These are phyloP conservation scores for Gambelia wislizenii DNA, from an alignment of 2,797 vertebrate species.

Conservation along the genomic window DNA sequence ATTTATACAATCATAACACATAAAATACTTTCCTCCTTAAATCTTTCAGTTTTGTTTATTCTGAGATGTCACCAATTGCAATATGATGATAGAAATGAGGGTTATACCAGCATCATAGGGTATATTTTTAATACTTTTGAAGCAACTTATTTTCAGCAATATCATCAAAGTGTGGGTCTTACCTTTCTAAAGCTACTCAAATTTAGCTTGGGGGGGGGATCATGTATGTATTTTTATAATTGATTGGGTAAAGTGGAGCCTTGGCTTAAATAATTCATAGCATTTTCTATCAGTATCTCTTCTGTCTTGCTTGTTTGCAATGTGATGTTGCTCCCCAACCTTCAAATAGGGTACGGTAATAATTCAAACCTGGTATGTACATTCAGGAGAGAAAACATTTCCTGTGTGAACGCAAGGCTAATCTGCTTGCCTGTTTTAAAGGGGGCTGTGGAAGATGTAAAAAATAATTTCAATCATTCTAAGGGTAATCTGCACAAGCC, in stretches of 20 bases:
- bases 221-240: neutral
- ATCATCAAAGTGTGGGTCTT: neutral
- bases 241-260: neutral
- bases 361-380: neutral
- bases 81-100: neutral
- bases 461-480: neutral
- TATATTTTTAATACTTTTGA: neutral
- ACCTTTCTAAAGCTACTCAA: neutral
- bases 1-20: neutral
- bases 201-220: neutral
- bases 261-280: neutral
- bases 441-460: neutral
- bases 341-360: neutral
- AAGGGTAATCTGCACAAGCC: too few relatives aligned
- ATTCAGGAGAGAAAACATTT: neutral
- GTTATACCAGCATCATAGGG: rapidly evolving
- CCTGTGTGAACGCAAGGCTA: neutral
- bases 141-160: neutral
- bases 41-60: neutral
- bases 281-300: too few relatives aligned
- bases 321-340: neutral
- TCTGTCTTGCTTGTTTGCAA: neutral
- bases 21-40: neutral
- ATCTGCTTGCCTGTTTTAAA: too few relatives aligned
- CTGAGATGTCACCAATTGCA: rapidly evolving